phyloP scores from a whole-genome alignment of 2,113 vertebrate species.

The Sula dactylatra region DNA sequence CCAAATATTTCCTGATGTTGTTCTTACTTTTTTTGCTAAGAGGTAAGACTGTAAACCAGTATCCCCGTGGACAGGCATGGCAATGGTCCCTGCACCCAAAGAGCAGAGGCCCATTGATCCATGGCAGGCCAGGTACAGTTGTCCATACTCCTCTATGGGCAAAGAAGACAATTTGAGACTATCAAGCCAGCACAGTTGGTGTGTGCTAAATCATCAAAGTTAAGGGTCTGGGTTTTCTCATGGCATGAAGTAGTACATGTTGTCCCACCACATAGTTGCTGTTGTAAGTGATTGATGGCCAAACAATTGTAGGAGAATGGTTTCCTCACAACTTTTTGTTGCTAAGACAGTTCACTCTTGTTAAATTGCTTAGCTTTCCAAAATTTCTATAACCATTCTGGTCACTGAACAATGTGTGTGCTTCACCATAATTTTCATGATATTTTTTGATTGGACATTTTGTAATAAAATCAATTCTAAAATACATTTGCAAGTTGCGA shows the following conservation, averaged over 20 bases:
- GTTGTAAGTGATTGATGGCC: background rate
- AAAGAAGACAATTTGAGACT: background rate
- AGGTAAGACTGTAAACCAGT: background rate
- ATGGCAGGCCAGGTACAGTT: background rate
- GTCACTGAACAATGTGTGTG: slow-evolving; percentile 54
- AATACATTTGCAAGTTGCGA: slow-evolving; percentile 71
- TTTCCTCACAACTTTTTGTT: background rate
- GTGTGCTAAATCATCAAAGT: background rate
- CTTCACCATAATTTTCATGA: slow-evolving; percentile 43
- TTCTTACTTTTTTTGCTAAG: background rate
- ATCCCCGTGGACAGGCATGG: too few relatives aligned
- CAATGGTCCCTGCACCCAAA: background rate
- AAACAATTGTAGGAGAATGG: background rate
- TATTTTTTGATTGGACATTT: slow-evolving; percentile 52
- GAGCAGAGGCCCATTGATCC: background rate
- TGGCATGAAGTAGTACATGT: background rate
- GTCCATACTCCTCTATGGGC: background rate
- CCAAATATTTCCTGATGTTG: background rate
- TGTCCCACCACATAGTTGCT: background rate
- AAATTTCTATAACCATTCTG: background rate
- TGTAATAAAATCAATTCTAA: slow-evolving; percentile 72
- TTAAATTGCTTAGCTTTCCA: background rate
- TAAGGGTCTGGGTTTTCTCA: background rate
- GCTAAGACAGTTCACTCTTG: background rate
- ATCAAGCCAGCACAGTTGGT: background rate